Conservation (phyloP, 1,140 invertebrate genomes). For the Tenebrio molitor region DNA sequence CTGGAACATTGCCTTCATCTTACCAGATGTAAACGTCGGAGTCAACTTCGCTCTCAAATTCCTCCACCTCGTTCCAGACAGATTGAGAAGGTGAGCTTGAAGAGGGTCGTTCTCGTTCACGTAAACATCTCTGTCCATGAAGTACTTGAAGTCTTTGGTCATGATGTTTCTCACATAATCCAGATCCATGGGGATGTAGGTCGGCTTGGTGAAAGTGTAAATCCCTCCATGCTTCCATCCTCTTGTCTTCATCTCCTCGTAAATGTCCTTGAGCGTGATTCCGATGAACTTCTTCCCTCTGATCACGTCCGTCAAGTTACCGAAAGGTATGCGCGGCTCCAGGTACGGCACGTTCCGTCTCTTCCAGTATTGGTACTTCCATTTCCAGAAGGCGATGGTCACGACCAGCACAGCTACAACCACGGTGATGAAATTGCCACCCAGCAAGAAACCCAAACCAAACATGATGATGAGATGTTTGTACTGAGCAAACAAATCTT, state of each 20-base stretch:
- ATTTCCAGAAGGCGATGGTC: too few species aligned
- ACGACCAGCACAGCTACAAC: constrained; percentile 48
- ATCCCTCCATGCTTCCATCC: constrained; percentile 25
- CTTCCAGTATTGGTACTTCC: constrained; percentile 59
- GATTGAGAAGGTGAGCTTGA: constrained; percentile 65
- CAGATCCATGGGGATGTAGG: constrained; percentile 63
- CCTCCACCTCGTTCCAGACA: constrained; percentile 72
- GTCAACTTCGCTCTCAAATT: constrained; percentile 72
- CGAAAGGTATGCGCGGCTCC: constrained; percentile 48
- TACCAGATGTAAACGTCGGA: constrained; percentile 71
- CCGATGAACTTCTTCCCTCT: constrained; percentile 1
- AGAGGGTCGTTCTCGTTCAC: constrained; percentile 64
- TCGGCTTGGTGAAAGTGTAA: constrained; percentile 39
- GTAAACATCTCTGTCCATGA: constrained; percentile 66
- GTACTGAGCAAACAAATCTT: too few species aligned
- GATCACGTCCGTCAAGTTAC: constrained; percentile 31
- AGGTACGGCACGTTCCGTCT: constrained; percentile 54
- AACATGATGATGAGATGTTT: too few species aligned
- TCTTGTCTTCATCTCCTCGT: constrained; percentile 19
- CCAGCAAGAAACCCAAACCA: constrained; percentile 44
- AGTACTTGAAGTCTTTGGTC: constrained; percentile 68
- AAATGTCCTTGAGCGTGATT: constrained; percentile 3
- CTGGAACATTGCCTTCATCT: constrained; percentile 67
- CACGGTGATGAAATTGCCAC: constrained; percentile 48
- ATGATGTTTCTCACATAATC: constrained; percentile 67